Conservation (phyloP, 2,888 invertebrate species). For the Geophilus truncorum region DNA sequence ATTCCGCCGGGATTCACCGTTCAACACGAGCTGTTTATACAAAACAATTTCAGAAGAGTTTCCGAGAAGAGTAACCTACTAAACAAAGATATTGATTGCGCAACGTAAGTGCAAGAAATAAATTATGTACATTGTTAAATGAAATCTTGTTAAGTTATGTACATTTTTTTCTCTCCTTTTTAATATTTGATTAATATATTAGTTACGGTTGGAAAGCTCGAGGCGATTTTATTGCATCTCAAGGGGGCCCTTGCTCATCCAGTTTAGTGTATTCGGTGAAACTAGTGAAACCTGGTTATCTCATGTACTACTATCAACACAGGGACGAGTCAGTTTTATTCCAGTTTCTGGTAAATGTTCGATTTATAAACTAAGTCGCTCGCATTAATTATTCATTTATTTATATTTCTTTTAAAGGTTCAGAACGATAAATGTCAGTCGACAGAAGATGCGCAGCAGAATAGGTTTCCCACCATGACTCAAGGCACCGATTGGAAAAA, state of each 20-base stretch:
- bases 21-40: conserved; percentile 43
- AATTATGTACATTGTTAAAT: background rate
- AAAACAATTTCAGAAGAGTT: conserved; percentile 42
- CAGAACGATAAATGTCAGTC: conserved; percentile 54
- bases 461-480: conserved; percentile 50
- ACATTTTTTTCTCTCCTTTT: background rate
- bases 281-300: conserved; percentile 54
- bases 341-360: conserved; percentile 50
- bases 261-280: conserved; percentile 53
- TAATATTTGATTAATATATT: conserved; percentile 1
- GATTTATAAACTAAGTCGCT: background rate
- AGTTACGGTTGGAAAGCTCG: conserved; percentile 52
- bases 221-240: conserved; percentile 52
- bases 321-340: conserved; percentile 51
- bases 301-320: conserved; percentile 55
- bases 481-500: conserved; percentile 52
- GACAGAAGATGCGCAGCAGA: conserved; percentile 48
- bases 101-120: conserved; percentile 1
- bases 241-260: conserved; percentile 53
- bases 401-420: conserved; percentile 44
- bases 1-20: conserved; percentile 53
- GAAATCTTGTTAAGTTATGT: too few species aligned
- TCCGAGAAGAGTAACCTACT: background rate
- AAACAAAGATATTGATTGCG: conserved; percentile 38
- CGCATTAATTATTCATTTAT: background rate